phyloP scores from a whole-genome alignment of 1,140 invertebrate genomes.

The Helicorthomorpha holstii region DNA sequence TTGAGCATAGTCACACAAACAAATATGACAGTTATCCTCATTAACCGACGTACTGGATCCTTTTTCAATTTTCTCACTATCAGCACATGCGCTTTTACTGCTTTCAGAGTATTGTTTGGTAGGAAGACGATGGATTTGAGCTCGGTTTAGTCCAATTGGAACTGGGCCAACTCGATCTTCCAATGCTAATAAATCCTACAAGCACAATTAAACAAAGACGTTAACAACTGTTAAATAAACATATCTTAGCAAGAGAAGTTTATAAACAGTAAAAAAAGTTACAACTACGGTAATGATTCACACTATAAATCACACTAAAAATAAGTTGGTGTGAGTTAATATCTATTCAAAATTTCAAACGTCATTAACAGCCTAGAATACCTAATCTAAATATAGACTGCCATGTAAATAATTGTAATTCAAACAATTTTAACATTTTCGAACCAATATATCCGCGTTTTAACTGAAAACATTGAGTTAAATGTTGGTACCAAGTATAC shows the following conservation, averaged over 20 bases:
- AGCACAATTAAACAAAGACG: background rate
- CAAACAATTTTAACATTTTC: too few species aligned
- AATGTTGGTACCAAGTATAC: too few species aligned
- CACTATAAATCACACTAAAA: background rate
- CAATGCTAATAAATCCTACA: constrained; percentile 23
- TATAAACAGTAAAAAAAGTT: background rate
- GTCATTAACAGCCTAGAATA: background rate
- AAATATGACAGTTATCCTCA: constrained; percentile 30
- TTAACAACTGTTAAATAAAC: background rate
- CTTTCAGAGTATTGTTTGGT: constrained; percentile 9
- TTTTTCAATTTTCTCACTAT: too few species aligned
- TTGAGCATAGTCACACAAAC: constrained; percentile 31
- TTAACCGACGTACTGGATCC: constrained; percentile 9
- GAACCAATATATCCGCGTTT: too few species aligned
- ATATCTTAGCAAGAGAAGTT: background rate
- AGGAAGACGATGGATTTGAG: constrained; percentile 11
- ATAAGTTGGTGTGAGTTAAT: background rate
- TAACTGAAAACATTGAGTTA: too few species aligned
- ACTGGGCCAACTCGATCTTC: constrained; percentile 27
- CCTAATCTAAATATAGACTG: too few species aligned
- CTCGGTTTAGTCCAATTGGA: constrained; percentile 25
- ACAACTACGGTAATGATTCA: background rate
- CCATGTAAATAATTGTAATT: too few species aligned
- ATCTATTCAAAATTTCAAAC: background rate
- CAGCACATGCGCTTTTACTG: constrained; percentile 20